These are phyloP conservation scores for Oryzias sinensis DNA, from an alignment of 2,797 vertebrate species.

Conservation along the genomic window DNA sequence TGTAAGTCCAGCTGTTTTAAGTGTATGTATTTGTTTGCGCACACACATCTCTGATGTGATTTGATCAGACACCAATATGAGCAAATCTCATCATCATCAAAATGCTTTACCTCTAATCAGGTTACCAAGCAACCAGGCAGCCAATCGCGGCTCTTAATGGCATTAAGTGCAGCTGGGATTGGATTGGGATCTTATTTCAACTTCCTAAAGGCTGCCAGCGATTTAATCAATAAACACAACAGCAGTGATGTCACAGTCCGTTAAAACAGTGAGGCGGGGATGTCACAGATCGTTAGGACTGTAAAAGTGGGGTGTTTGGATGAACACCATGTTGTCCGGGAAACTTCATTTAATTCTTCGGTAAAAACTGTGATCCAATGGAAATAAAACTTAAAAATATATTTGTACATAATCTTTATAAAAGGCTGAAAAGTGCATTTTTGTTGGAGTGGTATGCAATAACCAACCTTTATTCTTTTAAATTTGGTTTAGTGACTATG, in stretches of 20 bases:
- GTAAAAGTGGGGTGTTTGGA: conserved; percentile 25
- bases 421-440: too few species aligned
- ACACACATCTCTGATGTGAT: conserved; percentile 64
- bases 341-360: conserved; percentile 17
- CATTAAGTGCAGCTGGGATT: conserved; percentile 77
- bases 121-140: conserved; percentile 79
- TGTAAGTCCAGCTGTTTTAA: conserved; percentile 9
- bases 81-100: conserved; percentile 82
- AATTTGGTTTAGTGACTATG: too few species aligned
- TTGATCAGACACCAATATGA: conserved; percentile 80
- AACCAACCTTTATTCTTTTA: too few species aligned
- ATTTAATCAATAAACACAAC: conserved; percentile 79
- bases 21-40: conserved; percentile 10
- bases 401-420: too few species aligned
- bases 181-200: conserved; percentile 79
- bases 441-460: too few species aligned
- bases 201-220: conserved; percentile 74
- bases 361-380: too few species aligned
- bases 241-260: conserved; percentile 72
- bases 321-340: conserved; percentile 6
- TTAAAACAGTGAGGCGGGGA: conserved; percentile 57
- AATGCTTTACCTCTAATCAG: conserved; percentile 77
- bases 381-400: too few species aligned
- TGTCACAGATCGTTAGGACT: conserved; percentile 68
- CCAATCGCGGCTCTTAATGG: conserved; percentile 81